These are phyloP conservation scores for Tetrao urogallus DNA, from an alignment of 2,113 vertebrate species.

Conservation along the genomic window DNA sequence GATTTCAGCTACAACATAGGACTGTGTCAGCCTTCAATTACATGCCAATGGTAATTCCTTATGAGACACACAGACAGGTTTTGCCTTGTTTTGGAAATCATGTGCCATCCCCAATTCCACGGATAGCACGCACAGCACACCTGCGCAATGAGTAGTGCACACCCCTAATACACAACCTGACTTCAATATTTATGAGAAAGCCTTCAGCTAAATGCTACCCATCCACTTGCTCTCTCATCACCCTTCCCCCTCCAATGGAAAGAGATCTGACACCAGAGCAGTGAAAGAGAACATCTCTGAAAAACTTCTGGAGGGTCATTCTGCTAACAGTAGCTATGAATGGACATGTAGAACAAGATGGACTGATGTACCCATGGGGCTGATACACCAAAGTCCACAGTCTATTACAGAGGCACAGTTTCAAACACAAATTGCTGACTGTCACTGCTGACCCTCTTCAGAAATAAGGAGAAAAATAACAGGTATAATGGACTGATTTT, in stretches of 20 bases:
- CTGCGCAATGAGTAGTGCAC: no score
- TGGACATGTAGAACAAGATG: not conserved
- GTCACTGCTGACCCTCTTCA: not conserved
- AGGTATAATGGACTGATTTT: not conserved
- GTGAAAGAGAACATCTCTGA: not conserved
- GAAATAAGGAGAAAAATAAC: not conserved
- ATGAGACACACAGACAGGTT: no score
- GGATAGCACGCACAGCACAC: accelerated
- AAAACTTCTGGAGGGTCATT: not conserved
- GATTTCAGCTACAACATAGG: not conserved
- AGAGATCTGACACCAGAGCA: not conserved
- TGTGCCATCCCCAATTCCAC: not conserved
- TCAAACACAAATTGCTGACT: not conserved
- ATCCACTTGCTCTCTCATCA: not conserved
- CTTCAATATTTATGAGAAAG: not conserved
- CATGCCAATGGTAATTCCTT: not conserved
- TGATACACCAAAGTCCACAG: not conserved
- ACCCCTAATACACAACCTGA: not conserved
- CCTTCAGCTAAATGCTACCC: not conserved
- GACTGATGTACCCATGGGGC: not conserved
- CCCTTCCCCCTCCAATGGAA: not conserved
- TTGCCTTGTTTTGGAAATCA: not conserved
- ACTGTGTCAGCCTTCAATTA: not conserved
- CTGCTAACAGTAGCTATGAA: not conserved
- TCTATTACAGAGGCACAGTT: not conserved